Conservation (phyloP, 2,888 invertebrate genomes). For the Cheilosia urbana region DNA sequence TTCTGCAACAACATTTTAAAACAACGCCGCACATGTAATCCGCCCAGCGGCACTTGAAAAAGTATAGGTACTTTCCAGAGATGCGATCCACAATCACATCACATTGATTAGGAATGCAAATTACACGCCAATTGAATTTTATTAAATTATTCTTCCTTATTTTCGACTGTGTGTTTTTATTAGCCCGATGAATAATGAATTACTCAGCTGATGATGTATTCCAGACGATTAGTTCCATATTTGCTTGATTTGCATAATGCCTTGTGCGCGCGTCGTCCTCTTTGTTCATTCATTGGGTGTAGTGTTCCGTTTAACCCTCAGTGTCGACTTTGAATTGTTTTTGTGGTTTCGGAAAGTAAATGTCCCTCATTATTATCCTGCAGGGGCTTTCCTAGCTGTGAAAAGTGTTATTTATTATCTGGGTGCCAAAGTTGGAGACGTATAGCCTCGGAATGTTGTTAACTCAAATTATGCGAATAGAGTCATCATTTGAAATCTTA, state of each 20-base stretch:
- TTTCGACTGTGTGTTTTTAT: conserved; percentile 41
- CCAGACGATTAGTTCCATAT: conserved; percentile 55
- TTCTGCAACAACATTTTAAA: neutral
- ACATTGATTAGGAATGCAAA: conserved; percentile 51
- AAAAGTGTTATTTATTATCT: conserved; percentile 30
- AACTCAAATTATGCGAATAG: conserved; percentile 13
- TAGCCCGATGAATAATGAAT: conserved; percentile 57
- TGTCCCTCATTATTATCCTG: conserved; percentile 9
- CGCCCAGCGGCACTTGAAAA: too few relatives aligned
- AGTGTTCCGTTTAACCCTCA: neutral
- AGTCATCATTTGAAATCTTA: neutral
- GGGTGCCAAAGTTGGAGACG: neutral
- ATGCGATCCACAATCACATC: neutral
- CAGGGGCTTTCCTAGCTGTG: neutral
- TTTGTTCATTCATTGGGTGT: conserved; percentile 21
- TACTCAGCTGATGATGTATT: conserved; percentile 51
- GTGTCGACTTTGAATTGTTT: neutral
- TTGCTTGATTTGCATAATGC: conserved; percentile 55
- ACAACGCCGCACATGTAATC: neutral
- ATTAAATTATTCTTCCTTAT: conserved; percentile 44
- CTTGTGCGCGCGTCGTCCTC: conserved; percentile 24
- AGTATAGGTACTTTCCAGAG: neutral
- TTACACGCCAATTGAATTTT: conserved; percentile 59
- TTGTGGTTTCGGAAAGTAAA: neutral
- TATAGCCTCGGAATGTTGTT: neutral